Conservation (phyloP, 1,140 invertebrate genomes). For the Monochamus saltuarius region DNA sequence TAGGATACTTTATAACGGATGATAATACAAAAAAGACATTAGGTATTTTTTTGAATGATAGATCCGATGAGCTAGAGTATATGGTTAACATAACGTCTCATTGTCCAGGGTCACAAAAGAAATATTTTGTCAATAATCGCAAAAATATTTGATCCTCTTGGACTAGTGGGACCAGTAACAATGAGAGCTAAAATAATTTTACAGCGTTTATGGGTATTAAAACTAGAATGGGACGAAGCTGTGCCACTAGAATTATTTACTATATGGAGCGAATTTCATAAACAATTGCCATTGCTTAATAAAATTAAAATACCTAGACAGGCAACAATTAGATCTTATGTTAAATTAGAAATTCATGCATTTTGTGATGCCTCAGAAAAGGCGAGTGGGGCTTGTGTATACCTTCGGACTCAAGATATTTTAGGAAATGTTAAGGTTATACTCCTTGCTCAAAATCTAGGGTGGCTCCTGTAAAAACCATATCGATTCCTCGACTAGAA, state of each 20-base stretch:
- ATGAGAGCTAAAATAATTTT: constrained; percentile 8
- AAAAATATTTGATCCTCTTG: constrained; percentile 7
- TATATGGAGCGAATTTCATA: too few relatives aligned
- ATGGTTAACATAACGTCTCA: too few relatives aligned
- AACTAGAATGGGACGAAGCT: neutral
- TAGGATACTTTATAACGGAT: neutral
- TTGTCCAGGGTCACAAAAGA: neutral
- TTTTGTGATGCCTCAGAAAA: constrained; percentile 45
- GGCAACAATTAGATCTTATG: constrained; percentile 15
- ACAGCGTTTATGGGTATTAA: constrained; percentile 15
- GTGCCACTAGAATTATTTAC: neutral
- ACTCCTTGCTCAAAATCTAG: constrained; percentile 42
- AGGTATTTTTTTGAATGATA: neutral
- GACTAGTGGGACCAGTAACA: neutral
- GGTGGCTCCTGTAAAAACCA: constrained; percentile 45
- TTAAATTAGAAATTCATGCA: constrained; percentile 38
- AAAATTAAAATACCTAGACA: constrained; percentile 28
- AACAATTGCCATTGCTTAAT: too few relatives aligned
- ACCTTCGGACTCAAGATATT: constrained; percentile 22
- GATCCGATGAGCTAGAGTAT: neutral
- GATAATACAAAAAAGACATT: constrained; percentile 2
- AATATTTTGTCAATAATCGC: constrained; percentile 2
- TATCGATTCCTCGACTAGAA: constrained; percentile 44
- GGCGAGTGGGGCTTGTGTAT: constrained; percentile 44
- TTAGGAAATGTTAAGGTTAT: too few relatives aligned